Base-by-base conservation (phyloP, 2,797 vertebrate species). In the Phrynocephalus guinanensis region DNA sequence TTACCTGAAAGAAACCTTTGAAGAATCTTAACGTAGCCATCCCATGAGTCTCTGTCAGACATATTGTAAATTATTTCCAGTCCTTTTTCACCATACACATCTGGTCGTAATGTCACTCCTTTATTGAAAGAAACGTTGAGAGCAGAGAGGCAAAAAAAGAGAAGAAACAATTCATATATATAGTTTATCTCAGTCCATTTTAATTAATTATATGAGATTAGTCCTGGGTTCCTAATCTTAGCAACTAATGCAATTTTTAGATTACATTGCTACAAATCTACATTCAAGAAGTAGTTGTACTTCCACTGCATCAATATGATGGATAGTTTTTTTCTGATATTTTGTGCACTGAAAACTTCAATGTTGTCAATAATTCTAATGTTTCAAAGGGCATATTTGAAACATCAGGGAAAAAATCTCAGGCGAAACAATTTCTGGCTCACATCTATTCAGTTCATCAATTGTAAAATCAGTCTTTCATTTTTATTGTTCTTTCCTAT, bases 71-170 rank as follows among this genome's bases (percentile, higher is more conserved):
- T 90, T 76, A 99, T 97, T 84, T 96, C 96, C 38, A 98, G 67
- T 1, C 94, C 92, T 92, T 97, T 97, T 0, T 97, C 97, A 2
- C 96, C 97, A 0, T 98, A 98, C 0, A 96, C 95, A 9, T 98
- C 95, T 0, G 98, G 98, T 92, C 98, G 96, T 90, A 97, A 95
- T 33, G 98, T 99, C 76, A 99, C 98, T 77, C 98, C 98, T 99
- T 90, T 24, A 9, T 0, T 18, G 68, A 76, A 83, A 63, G 70
- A 91, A 66, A 81, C 88, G 4, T 66, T 86, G 44, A 75, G 16
- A 71, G 50, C 33, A 38, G 20, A 79, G 24, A 30, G 6, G 8
- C 22, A 85, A 18, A 87, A 87, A 6, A 87, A 22, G 30, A 13
- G 82, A 85, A 88, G 52, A 67, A 90, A 85, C 85, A 44, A 11